Evolutionary conservation across 2,113 vertebrate genomes (phyloP).

Genomic region (Hippocampus comes): DNA sequence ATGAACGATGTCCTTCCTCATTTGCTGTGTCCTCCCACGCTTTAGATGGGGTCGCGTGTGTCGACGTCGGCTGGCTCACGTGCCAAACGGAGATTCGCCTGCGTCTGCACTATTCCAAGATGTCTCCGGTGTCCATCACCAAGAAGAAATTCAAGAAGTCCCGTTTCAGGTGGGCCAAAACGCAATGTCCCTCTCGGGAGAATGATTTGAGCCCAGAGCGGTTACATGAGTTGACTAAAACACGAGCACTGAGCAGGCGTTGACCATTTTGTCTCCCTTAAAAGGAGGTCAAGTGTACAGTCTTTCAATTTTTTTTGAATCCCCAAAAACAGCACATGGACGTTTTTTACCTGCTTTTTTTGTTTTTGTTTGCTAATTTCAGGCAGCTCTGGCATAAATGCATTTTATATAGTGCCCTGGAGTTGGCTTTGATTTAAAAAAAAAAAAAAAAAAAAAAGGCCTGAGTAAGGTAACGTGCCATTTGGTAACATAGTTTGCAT

Average conservation of each 20-base stretch:
- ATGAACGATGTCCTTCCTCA: neutral
- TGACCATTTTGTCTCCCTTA: too few species aligned
- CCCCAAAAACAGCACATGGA: too few species aligned
- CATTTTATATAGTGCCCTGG: neutral
- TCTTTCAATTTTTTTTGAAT: too few species aligned
- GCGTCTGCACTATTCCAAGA: conserved; percentile 90
- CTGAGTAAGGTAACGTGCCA: too few species aligned
- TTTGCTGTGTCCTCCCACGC: neutral
- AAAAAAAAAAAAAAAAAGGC: too few species aligned
- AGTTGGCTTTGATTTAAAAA: neutral
- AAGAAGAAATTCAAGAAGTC: conserved; percentile 98
- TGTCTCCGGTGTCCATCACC: conserved; percentile 85
- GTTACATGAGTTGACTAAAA: neutral
- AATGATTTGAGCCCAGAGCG: conserved; percentile 21
- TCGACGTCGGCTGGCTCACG: conserved; percentile 94
- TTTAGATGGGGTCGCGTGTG: conserved; percentile 79
- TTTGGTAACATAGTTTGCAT: too few species aligned
- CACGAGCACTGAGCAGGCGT: neutral
- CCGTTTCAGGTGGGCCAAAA: conserved; percentile 86
- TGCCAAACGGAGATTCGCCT: conserved; percentile 96
- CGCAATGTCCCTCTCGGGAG: neutral
- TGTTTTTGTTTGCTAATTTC: neutral
- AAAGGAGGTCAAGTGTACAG: too few species aligned
- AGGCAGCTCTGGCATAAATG: neutral
- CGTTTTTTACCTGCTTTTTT: neutral